These are phyloP conservation scores for Linnaemya vulpina DNA, from an alignment of 2,888 invertebrate species.

Conservation along the genomic window DNA sequence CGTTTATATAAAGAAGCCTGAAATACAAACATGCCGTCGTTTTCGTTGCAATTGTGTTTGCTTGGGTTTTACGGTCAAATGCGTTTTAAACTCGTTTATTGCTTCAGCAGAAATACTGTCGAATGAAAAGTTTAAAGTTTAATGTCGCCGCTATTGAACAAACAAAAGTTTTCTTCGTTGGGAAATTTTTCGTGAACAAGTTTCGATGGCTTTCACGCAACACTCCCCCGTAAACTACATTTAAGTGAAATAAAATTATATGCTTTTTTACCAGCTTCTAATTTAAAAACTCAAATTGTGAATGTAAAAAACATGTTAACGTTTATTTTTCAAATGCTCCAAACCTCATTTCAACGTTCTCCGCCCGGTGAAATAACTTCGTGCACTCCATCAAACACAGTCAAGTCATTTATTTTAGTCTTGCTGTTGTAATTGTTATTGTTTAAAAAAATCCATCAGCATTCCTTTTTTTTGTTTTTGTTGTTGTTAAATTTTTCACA, in stretches of 20 bases:
- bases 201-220: slow-evolving; percentile 8
- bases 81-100: slow-evolving; percentile 38
- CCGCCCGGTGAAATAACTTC: neutral
- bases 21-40: neutral
- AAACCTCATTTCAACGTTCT: slow-evolving; percentile 34
- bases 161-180: neutral
- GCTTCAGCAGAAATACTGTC: slow-evolving; percentile 1
- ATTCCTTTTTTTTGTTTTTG: no score
- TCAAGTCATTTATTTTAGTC: slow-evolving; percentile 65
- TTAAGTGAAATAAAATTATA: no score
- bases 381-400: slow-evolving; percentile 48
- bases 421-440: slow-evolving; percentile 56
- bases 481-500: slow-evolving; percentile 55
- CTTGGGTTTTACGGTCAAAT: slow-evolving; percentile 55
- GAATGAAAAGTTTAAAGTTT: neutral
- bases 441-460: slow-evolving; percentile 53
- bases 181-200: neutral
- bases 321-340: slow-evolving; percentile 43
- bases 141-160: neutral
- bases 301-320: neutral
- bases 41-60: slow-evolving; percentile 15
- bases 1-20: neutral
- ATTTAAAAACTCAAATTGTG: neutral
- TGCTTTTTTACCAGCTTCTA: slow-evolving; percentile 6
- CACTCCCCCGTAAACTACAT: no score